Evolutionary conservation across 2,797 vertebrate genomes (phyloP), one percentile per base, ranked within the genome.

Genomic region (Gadopsis marmoratus): DNA sequence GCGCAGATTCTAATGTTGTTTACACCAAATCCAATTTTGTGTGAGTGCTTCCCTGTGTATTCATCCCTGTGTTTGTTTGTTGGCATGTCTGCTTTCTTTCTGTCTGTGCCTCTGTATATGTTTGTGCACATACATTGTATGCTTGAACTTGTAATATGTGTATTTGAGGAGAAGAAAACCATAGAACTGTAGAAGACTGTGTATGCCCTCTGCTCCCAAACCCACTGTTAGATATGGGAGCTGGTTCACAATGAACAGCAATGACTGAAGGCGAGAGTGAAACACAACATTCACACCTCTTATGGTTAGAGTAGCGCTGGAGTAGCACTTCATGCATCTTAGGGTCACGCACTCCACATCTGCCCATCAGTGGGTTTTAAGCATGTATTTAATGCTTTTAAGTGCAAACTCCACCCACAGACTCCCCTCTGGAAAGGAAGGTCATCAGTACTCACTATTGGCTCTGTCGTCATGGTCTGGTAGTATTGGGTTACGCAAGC

Each of bases 341-440:
- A 31, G 33, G 79, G 85, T 86, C 85, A 68, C 55, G 50, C 5
- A 8, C 69, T 72, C 69, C 35, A 59, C 61, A 41, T 56, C 56
- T 33, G 63, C 14, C 88, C 84, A 90, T 89, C 89, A 78, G 63
- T 81, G 84, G 87, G 73, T 83, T 88, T 86, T 81, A 62, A 83
- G 74, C 69, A 63, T 73, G 65, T 73, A 75, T 86, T 84, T 71
- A 85, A 90, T 90, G 91, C 86, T 88, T 92, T 84, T 89, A 90
- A 91, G 84, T 84, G 77, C 77, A 86, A 87, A 88, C 67, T 87
- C 82, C 61, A 48, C 68, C 86, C 83, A 63, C 88, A 88, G 51
- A 67, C 66, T 76, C 82, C 87, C 86, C 81, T 76, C 48, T 72
- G 82, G 82, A 83, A 85, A 78, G 69, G 60, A 81, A 85, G 90